phyloP scores from a whole-genome alignment of 1,140 invertebrate species.

The Drosophila aff. region DNA sequence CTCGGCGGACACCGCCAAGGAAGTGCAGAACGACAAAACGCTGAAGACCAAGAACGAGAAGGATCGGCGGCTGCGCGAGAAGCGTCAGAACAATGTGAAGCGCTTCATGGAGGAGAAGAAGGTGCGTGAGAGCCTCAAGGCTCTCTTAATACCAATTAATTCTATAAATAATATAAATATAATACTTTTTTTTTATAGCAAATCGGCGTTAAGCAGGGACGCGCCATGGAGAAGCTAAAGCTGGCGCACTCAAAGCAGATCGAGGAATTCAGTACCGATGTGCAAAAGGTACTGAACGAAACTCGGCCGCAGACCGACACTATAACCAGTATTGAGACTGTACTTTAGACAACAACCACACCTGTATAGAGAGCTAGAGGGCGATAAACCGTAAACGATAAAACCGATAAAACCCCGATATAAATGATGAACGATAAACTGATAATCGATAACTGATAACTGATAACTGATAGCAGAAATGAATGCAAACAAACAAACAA shows the following conservation, averaged over 20 bases:
- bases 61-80: conserved; percentile 96
- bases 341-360: conserved; percentile 74
- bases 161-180: neutral
- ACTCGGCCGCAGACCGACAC: conserved; percentile 74
- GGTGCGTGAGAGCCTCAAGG: conserved; percentile 71
- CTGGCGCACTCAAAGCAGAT: conserved; percentile 96
- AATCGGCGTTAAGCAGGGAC: conserved; percentile 94
- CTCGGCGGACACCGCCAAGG: conserved; percentile 98
- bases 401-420: conserved; percentile 22
- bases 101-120: conserved; percentile 99
- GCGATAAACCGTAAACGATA: conserved; percentile 53
- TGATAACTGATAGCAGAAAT: conserved; percentile 1
- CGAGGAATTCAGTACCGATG: conserved; percentile 95
- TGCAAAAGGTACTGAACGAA: conserved; percentile 91
- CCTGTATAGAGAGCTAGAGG: conserved; percentile 49
- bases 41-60: conserved; percentile 98
- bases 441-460: conserved; percentile 4
- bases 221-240: conserved; percentile 97
- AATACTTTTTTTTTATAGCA: conserved; percentile 80
- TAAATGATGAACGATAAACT: conserved; percentile 20
- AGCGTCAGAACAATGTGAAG: conserved; percentile 99
- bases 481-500: conserved; percentile 1
- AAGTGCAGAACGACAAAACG: conserved; percentile 97
- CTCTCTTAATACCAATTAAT: too few relatives aligned
- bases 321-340: conserved; percentile 85